Evolutionary conservation across 2,113 vertebrate species (phyloP), one percentile per base, ranked within the genome.

Genomic region (Apaloderma vittatum): DNA sequence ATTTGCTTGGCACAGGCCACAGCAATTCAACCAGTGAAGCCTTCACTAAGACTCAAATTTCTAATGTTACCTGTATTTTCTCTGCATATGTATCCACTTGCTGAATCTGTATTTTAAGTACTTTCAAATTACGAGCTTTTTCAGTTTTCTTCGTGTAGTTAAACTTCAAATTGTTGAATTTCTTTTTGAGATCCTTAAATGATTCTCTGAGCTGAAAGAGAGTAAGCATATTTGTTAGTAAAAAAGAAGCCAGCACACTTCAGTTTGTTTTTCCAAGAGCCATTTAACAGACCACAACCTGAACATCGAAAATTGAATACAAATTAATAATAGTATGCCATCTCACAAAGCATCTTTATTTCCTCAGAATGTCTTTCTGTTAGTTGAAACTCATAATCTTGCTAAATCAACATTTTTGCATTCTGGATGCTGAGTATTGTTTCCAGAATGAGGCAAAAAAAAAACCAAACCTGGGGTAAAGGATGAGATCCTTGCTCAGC

Each of bases 131-230:
- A 84, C 98, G 97, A 79, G 97, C 85, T 96, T 98, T 99, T 97
- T 99, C 99, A 22, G 97, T 98, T 98, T 98, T 99, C 97, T 99
- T 99, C 27, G 84, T 97, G 36, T 99, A 99, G 93, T 98, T 99
- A 93, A 99, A 99, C 95, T 99, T 99, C 94, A 99, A 91, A 90
- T 99, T 99, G 96, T 99, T 99, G 97, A 99, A 99, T 95, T 99
- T 99, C 97, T 99, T 99, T 97, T 98, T 99, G 49, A 99, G 97
- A 93, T 99, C 99, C 96, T 98, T 99, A 96, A 99, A 99, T 63
- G 98, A 99, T 67, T 99, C 98, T 97, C 97, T 98, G 80, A 99
- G 95, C 99, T 99, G 95, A 94, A 98, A 98, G 14, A 88, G 22
- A 72, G 29, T 12, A 81, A 93, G 48, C 4, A n/a, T 17, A 82